A percentile compares a stretch with the other conserved stretches of the same genome.
Evolutionary conservation across 2,888 invertebrate species (phyloP).

Genomic region (Parnassius glacialis): DNA sequence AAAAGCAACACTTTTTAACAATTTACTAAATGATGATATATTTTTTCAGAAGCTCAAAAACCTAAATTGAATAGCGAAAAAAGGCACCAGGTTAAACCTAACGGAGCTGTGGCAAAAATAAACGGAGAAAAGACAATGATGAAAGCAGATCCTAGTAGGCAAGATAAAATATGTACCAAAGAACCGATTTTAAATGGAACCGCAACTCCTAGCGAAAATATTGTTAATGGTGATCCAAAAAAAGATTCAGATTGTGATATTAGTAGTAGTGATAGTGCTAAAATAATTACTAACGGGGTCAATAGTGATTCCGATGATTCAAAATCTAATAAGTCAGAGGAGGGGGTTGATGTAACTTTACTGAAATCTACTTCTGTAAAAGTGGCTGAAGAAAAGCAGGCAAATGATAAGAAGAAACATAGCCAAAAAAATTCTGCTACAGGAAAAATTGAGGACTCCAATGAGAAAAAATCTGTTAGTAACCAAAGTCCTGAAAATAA

Average conservation of each 20-base stretch:
- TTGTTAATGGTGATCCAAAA: conserved; percentile 69
- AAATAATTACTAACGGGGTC: conserved; percentile 75
- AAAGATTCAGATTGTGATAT: conserved; percentile 76
- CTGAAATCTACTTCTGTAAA: conserved; percentile 48
- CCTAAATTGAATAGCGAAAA: conserved; percentile 57
- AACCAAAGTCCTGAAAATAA: conserved; percentile 47
- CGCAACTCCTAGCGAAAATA: conserved; percentile 51
- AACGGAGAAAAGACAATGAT: conserved; percentile 61
- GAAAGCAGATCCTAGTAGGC: conserved; percentile 53
- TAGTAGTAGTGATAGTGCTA: conserved; percentile 76
- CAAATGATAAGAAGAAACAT: conserved; percentile 62
- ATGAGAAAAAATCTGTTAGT: conserved; percentile 52
- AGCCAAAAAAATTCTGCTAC: conserved; percentile 53
- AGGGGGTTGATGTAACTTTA: conserved; percentile 45
- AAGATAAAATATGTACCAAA: conserved; percentile 69
- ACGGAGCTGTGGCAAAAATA: conserved; percentile 49
- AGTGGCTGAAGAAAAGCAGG: conserved; percentile 48
- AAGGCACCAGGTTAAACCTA: conserved; percentile 51
- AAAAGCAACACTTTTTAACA: not conserved
- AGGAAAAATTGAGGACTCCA: conserved; percentile 53
- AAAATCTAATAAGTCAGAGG: conserved; percentile 67
- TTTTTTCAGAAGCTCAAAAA: conserved; percentile 61
- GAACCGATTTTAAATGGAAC: conserved; percentile 71
- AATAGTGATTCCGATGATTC: conserved; percentile 66
- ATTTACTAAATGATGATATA: not conserved